Conservation (phyloP, 2,797 vertebrate genomes). For the Fringilla coelebs region DNA sequence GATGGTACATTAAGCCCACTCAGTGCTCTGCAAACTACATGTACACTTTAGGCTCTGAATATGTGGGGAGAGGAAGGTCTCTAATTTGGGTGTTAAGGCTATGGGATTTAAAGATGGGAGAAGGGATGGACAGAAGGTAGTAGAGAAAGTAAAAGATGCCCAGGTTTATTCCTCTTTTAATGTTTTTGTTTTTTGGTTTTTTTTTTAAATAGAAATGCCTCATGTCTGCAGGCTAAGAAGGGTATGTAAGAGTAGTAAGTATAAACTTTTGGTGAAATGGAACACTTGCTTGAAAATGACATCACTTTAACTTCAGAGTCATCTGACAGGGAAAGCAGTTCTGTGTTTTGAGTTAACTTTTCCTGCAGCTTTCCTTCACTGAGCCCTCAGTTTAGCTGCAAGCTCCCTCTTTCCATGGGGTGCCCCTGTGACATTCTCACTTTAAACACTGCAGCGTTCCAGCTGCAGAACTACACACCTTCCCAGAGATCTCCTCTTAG, state of each 20-base stretch:
- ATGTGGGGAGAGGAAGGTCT: conserved; percentile 23
- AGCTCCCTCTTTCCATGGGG: neutral
- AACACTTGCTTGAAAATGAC: neutral
- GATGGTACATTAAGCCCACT: conserved; percentile 60
- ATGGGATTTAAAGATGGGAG: neutral
- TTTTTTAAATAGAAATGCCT: neutral
- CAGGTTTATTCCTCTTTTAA: neutral
- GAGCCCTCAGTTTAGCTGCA: neutral
- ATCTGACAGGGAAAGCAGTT: neutral
- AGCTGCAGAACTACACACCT: neutral
- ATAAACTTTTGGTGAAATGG: neutral
- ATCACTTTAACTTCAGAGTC: neutral
- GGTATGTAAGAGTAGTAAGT: neutral
- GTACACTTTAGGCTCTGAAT: neutral
- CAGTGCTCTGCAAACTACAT: conserved; percentile 31
- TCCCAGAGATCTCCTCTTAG: neutral
- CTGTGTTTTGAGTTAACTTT: neutral
- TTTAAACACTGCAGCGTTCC: fast-evolving
- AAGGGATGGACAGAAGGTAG: neutral
- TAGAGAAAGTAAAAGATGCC: neutral
- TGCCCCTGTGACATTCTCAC: neutral
- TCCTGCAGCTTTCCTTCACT: neutral
- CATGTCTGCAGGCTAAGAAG: neutral
- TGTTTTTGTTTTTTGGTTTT: neutral
- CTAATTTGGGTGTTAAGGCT: neutral